These are phyloP conservation scores for Macaria notata DNA, from an alignment of 2,888 invertebrate genomes.

Conservation along the genomic window DNA sequence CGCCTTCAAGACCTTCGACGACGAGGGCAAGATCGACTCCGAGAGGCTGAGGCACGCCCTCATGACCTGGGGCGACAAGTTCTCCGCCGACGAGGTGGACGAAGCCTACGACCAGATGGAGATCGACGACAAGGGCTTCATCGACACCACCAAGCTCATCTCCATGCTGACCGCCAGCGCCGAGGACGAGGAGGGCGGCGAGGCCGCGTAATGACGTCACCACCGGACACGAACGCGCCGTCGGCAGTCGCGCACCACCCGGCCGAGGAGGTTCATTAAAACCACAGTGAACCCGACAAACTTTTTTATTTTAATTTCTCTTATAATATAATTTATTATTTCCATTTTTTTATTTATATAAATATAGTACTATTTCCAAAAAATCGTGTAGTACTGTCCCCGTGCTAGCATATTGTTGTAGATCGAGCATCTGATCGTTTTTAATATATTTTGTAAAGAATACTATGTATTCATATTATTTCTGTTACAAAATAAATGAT, in stretches of 20 bases:
- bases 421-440: constrained; percentile 34
- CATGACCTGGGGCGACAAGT: constrained; percentile 97
- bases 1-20: constrained; percentile 96
- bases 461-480: constrained; percentile 71
- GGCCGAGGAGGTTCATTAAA: constrained; percentile 56
- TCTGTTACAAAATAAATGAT: constrained; percentile 67
- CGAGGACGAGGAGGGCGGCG: constrained; percentile 89
- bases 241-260: constrained; percentile 35
- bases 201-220: constrained; percentile 64
- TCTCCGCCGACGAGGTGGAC: constrained; percentile 93
- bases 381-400: constrained; percentile 62
- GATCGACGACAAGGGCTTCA: constrained; percentile 94
- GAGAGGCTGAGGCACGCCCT: constrained; percentile 95
- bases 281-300: constrained; percentile 62
- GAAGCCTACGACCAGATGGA: constrained; percentile 97
- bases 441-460: constrained; percentile 52
- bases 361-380: constrained; percentile 78
- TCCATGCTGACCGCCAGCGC: constrained; percentile 93
- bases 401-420: constrained; percentile 33
- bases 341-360: constrained; percentile 81
- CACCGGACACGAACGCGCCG: constrained; percentile 26
- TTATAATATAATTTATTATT: constrained; percentile 78
- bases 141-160: constrained; percentile 93
- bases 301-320: constrained; percentile 70
- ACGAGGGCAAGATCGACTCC: constrained; percentile 93